Base-by-base conservation (phyloP, 2,797 vertebrate genomes). In the Botia kubotai region DNA sequence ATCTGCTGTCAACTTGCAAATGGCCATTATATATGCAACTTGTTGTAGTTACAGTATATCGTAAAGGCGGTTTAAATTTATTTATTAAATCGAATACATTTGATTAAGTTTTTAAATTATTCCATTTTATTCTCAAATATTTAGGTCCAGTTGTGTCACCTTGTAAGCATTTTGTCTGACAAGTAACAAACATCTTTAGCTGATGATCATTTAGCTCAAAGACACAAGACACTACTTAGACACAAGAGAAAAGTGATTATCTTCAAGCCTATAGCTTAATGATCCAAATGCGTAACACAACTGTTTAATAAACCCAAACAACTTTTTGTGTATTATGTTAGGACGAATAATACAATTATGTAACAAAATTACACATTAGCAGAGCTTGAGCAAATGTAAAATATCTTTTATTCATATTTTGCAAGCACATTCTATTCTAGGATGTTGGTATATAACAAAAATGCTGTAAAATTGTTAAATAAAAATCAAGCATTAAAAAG, bases 401-500 rank as follows among this genome's bases (percentile, higher is more conserved):
- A 93, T 92, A 92, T 91, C 80, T 83, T 94, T 94, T 93, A 94
- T 94, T 94, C 87, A 89, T 91, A 89, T 90, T 91, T 90, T 89
- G 91, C 90, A 92, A 90, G 89, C 92, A 90, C 89, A 81, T 88
- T 3, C 33, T 33, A 81, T 85, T 75, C 50, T 77, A 74, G 69
- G 39, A 16, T 79, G 10, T 23, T 75, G 58, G 72, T 69, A 36
- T 57, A 75, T 3, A n/a, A 46, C 43, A 46, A 46, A 71, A 82
- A 80, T 78, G 46, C 29, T 79, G 63, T 43, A 23, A 68, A 81
- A 65, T n/a, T 76, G 48, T 83, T 79, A 77, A 80, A 72, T 84
- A 73, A 76, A 46, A 46, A 46, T 43, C 39, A 46, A 46, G 53
- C 66, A 57, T 36, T 67, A 67, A 70, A 29, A 43, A 2, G 62